Conservation (phyloP, 2,797 vertebrate genomes). For the Macropodus opercularis region DNA sequence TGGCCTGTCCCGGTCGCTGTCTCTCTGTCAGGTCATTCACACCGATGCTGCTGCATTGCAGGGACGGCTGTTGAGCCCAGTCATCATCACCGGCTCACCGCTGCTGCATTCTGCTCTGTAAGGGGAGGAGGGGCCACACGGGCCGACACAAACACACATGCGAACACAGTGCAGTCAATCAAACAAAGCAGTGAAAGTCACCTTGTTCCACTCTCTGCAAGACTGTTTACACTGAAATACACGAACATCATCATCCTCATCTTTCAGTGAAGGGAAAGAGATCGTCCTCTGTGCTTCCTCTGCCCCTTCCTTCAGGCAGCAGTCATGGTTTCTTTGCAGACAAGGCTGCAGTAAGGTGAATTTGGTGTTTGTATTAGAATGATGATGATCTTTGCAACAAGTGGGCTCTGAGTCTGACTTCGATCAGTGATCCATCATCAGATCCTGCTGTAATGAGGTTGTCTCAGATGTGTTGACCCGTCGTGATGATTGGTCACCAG, state of each 20-base stretch:
- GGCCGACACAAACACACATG: not conserved
- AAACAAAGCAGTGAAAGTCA: constrained; percentile 35
- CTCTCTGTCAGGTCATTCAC: not conserved
- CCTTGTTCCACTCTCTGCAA: constrained; percentile 24
- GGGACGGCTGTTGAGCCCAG: constrained; percentile 41
- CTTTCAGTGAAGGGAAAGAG: no score
- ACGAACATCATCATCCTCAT: no score
- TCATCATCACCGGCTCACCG: constrained; percentile 38
- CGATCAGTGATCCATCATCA: not conserved
- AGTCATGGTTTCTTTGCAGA: no score
- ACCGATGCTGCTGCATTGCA: constrained; percentile 71
- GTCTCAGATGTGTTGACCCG: no score
- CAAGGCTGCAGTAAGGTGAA: no score
- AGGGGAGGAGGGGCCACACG: not conserved
- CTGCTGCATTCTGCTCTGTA: constrained; percentile 20
- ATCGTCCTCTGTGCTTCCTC: not conserved
- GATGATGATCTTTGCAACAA: not conserved
- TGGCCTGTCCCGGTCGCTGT: not conserved
- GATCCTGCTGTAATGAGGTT: not conserved
- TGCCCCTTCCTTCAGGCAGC: no score
- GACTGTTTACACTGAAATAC: constrained; percentile 11
- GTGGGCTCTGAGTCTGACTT: not conserved
- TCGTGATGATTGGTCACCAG: no score
- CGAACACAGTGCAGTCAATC: constrained; percentile 18
- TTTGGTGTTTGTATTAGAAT: no score